phyloP scores from a whole-genome alignment of 2,888 invertebrate species.

The Ceratothoa steindachneri region DNA sequence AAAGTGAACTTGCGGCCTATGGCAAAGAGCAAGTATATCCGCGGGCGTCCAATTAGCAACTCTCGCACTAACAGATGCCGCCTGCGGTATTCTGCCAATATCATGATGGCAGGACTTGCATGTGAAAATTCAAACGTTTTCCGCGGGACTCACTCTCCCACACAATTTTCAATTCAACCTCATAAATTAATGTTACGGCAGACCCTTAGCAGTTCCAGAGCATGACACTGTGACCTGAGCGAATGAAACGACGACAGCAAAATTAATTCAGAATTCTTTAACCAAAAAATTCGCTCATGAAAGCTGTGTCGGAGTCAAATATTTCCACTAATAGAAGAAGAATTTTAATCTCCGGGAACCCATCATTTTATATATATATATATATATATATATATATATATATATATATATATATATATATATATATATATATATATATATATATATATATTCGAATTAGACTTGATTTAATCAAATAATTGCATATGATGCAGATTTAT shows the following conservation, averaged over 20 bases:
- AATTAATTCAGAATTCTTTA: no score
- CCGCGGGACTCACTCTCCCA: no score
- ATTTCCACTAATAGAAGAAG: no score
- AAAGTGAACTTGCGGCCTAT: neutral
- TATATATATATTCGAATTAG: slow-evolving; percentile 3
- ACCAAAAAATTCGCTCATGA: no score
- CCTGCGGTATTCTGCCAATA: neutral
- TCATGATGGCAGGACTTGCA: neutral
- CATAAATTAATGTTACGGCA: no score
- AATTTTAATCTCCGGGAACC: no score
- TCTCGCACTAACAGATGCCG: neutral
- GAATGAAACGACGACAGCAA: no score
- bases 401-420: slow-evolving; percentile 22
- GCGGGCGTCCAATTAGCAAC: neutral
- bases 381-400: slow-evolving; percentile 21
- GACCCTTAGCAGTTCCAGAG: no score
- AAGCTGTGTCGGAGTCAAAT: no score
- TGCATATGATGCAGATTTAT: neutral
- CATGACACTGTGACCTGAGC: no score
- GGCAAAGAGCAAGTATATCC: neutral
- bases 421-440: slow-evolving; percentile 21
- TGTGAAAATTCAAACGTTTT: no score
- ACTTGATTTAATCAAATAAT: neutral
- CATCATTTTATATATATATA: neutral
- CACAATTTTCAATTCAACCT: no score